Conservation (phyloP, 2,888 invertebrate species). For the Torymus aiolomorphi region DNA sequence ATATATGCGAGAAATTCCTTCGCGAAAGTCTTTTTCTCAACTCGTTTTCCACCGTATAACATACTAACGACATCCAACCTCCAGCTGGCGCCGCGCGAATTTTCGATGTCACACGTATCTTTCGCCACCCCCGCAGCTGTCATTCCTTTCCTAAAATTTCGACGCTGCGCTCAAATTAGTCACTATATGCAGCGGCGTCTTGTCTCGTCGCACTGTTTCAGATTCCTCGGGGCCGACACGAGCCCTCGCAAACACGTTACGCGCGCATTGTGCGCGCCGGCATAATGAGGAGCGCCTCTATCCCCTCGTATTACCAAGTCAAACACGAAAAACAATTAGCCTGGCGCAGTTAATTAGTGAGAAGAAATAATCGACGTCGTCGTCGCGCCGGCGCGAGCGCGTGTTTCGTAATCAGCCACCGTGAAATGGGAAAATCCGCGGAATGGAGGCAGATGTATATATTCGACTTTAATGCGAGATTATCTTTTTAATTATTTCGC, state of each 20-base stretch:
- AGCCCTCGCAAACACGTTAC: conserved; percentile 15
- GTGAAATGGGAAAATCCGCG: conserved; percentile 19
- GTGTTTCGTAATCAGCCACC: neutral
- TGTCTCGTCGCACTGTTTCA: neutral
- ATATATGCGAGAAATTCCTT: too few species aligned
- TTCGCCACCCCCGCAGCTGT: neutral
- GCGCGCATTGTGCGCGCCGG: neutral
- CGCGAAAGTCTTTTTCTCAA: too few species aligned
- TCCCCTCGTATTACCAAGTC: neutral
- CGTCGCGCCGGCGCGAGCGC: too few species aligned
- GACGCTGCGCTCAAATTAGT: conserved; percentile 11
- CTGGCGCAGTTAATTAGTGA: conserved; percentile 28
- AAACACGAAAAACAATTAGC: conserved; percentile 36
- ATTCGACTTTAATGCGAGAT: neutral
- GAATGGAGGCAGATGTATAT: neutral
- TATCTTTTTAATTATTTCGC: neutral
- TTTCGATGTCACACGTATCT: conserved; percentile 22
- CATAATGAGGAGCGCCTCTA: conserved; percentile 12
- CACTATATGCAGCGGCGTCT: neutral
- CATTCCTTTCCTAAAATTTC: conserved; percentile 28
- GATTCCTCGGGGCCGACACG: neutral
- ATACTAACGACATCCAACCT: conserved; percentile 14
- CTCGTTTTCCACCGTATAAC: neutral
- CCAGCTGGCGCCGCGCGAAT: neutral
- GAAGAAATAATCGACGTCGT: conserved; percentile 34